Percentiles rank a stretch among this genome's conserved stretches.
phyloP scores from a whole-genome alignment of 1,140 invertebrate species.

The Euwallacea fornicatus region DNA sequence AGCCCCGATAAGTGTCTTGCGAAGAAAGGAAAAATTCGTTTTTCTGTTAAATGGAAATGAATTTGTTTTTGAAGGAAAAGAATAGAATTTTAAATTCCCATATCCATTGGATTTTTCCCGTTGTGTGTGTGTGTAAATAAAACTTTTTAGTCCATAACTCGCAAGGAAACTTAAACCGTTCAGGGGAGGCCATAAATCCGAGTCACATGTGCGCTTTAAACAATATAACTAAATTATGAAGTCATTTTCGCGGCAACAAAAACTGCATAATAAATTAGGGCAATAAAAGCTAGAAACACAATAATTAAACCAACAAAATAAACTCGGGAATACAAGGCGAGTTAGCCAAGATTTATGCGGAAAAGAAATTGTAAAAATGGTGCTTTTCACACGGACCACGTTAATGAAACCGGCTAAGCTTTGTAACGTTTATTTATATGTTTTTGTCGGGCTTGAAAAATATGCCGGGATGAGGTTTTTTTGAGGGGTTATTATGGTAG shows the following conservation, averaged over 20 bases:
- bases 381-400: slow-evolving; percentile 24
- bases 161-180: too few species aligned
- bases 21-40: slow-evolving; percentile 24
- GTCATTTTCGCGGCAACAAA: slow-evolving; percentile 14
- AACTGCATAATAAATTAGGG: slow-evolving; percentile 15
- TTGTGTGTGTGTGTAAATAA: too few species aligned
- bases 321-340: slow-evolving; percentile 24
- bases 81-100: too few species aligned
- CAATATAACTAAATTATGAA: slow-evolving; percentile 18
- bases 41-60: slow-evolving; percentile 28
- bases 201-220: not conserved
- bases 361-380: slow-evolving; percentile 30
- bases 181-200: not conserved
- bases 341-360: slow-evolving; percentile 27
- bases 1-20: slow-evolving; percentile 11
- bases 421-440: slow-evolving; percentile 25
- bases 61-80: slow-evolving; percentile 18
- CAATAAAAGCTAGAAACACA: slow-evolving; percentile 25
- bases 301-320: slow-evolving; percentile 31
- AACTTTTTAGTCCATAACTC: not conserved
- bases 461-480: not conserved
- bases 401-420: slow-evolving; percentile 29
- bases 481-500: too few species aligned
- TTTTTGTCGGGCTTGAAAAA: slow-evolving; percentile 21
- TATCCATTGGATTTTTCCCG: too few species aligned